Evolutionary conservation across 2,888 invertebrate species (phyloP).

Genomic region (Lithophane ornitopus): DNA sequence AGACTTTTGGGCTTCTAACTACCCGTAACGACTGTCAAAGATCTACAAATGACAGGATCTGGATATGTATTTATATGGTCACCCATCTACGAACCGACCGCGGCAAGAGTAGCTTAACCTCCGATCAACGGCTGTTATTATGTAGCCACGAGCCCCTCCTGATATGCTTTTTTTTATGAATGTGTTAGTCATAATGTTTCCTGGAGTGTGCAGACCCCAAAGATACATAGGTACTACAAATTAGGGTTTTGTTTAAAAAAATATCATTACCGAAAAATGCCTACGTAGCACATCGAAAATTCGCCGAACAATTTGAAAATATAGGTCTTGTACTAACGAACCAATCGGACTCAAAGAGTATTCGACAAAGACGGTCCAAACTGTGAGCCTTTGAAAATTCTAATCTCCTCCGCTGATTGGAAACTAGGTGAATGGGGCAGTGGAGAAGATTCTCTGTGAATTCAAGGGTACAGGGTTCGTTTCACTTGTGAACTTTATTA

Average conservation of each 20-base stretch:
- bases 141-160: neutral
- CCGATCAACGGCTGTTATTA: neutral
- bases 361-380: conserved; percentile 1
- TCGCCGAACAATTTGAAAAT: conserved; percentile 9
- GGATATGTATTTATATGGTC: neutral
- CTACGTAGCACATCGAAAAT: neutral
- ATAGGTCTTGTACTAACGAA: conserved; percentile 36
- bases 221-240: neutral
- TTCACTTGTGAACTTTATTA: neutral
- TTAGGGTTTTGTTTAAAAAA: neutral
- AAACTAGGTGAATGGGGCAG: neutral
- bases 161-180: neutral
- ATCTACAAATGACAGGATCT: neutral
- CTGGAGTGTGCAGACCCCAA: neutral
- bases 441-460: conserved; percentile 1
- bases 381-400: conserved; percentile 23
- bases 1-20: no score
- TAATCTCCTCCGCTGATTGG: conserved; percentile 35
- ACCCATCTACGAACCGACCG: no score
- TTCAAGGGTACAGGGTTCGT: neutral
- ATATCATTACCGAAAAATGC: neutral
- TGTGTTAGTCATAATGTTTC: neutral
- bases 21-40: neutral
- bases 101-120: neutral
- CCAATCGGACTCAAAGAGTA: conserved; percentile 25